Base-by-base conservation (phyloP, 2,113 vertebrate species). In the Myotis yumanensis region DNA sequence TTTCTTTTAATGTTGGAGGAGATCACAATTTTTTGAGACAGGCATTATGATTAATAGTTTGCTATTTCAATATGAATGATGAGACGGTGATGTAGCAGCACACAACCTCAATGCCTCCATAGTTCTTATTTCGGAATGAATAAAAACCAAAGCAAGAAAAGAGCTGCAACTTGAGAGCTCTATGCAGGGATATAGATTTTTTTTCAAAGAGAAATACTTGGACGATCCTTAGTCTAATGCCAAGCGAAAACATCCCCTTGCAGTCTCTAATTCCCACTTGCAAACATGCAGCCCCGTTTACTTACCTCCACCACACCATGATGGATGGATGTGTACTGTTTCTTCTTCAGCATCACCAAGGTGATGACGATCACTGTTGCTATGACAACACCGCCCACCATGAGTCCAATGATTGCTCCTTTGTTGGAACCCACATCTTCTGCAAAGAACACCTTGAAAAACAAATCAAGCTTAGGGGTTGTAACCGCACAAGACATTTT, bases 291-390 rank as follows among this genome's bases (percentile, higher is more conserved):
- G 76, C 46, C 69, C 10, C 5, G 46, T 59, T 89, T 37, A 90
- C 98, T 94, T 97, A 99, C 99, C 99, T 99, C 99, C 77, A 99
- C 99, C 77, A 99, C 99, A 28, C 99, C 99, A 32, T 99, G 99
- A 97, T 99, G 99, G 97, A 99, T 99, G 81, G 99, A 99, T 7
- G 99, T 99, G 95, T 99, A 99, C 93, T 99, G 99, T 94, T 99
- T 99, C 99, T 99, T 99, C 98, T 99, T 99, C 98, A 99, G 98
- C 99, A 99, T 99, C 98, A 99, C 99, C 98, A 99, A 98, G 91
- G 99, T 99, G 97, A 99, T 99, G 97, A 99, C 99, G 32, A 99
- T 99, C 97, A 99, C 99, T 10, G 99, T 99, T 93, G 99, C 99
- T 98, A 99, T 99, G 98, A 99, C 99, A 92, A 99, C 99, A 20